Evolutionary conservation across 1,140 invertebrate species (phyloP).

Genomic region (Drosophila subobscura): DNA sequence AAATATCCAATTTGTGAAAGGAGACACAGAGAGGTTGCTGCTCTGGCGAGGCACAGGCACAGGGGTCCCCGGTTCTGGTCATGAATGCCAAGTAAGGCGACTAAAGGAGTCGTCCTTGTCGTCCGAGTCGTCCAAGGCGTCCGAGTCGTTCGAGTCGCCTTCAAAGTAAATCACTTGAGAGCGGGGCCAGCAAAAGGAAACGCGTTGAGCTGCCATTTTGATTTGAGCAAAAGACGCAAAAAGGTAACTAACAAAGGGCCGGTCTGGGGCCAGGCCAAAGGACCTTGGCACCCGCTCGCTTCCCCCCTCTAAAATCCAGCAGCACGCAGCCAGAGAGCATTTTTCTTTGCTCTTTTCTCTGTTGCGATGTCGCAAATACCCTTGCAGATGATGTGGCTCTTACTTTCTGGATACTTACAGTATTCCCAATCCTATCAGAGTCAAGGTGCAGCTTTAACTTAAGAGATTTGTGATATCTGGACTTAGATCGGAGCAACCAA

Average conservation of each 20-base stretch:
- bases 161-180: constrained; percentile 78
- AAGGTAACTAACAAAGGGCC: constrained; percentile 78
- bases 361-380: too few relatives aligned
- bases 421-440: too few relatives aligned
- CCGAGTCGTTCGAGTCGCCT: constrained; percentile 52
- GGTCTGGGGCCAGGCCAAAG: constrained; percentile 23
- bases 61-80: constrained; percentile 39
- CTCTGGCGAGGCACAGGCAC: neutral
- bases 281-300: constrained; percentile 28
- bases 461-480: too few relatives aligned
- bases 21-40: constrained; percentile 14
- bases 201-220: constrained; percentile 72
- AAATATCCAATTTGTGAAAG: constrained; percentile 68
- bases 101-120: constrained; percentile 72
- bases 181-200: constrained; percentile 37
- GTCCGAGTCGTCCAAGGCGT: constrained; percentile 53
- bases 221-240: constrained; percentile 75
- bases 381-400: too few relatives aligned
- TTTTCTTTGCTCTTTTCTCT: too few relatives aligned
- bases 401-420: too few relatives aligned
- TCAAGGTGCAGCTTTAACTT: too few relatives aligned
- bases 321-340: constrained; percentile 4
- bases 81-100: constrained; percentile 76
- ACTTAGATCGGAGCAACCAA: too few relatives aligned
- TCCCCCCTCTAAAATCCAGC: neutral